Evolutionary conservation across 1,140 invertebrate species (phyloP), one percentile per base, ranked within the genome.

Genomic region (Drosophila punjabiensis): DNA sequence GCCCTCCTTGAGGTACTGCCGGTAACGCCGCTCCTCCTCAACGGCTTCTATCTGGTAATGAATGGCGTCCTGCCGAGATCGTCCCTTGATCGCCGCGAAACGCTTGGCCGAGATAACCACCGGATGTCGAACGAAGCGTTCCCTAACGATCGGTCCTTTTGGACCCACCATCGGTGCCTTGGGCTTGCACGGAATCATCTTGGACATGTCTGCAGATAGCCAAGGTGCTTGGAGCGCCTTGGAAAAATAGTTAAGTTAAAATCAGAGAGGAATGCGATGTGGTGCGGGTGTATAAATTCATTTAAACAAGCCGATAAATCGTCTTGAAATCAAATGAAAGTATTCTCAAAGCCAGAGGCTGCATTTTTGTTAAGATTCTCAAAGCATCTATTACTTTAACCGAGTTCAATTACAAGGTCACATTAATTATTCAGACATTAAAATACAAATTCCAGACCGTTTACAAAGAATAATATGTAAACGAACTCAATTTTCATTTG

Each of bases 1-100:
- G 33, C 85, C 91, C 11, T 91, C 75, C 37, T 79, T 86, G 0
- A 92, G 79, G 30, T 91, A 88, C 59, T 89, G 79, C 9, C 53
- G 64, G 30, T 84, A 87, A 0, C 68, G 50, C 4, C 73, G 82
- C 45, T 89, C 88, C 61, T 92, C 91, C 48, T 89, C 82, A 0
- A 84, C n/a, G 5, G 71, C 70, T 30, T 62, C 68, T 64, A 76
- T 2, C 16, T 65, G 45, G 9, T 67, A 66, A 8, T 45, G 43
- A 5, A 41, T 41, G 18, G 73, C 56, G 6, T 70, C 61, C 56
- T 76, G 76, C 1, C 33, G 45, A 5, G 86, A 45, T 5, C 82
- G 53, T 7, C 61, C 74, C 9, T 77, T 11, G 5, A 90, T 82
- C 4, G 56, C 73, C 9, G 81, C 59, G 28, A 63, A 82, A 2